Evolutionary conservation across 2,888 invertebrate genomes (phyloP).

Genomic region (Pristionchus entomophagus): DNA sequence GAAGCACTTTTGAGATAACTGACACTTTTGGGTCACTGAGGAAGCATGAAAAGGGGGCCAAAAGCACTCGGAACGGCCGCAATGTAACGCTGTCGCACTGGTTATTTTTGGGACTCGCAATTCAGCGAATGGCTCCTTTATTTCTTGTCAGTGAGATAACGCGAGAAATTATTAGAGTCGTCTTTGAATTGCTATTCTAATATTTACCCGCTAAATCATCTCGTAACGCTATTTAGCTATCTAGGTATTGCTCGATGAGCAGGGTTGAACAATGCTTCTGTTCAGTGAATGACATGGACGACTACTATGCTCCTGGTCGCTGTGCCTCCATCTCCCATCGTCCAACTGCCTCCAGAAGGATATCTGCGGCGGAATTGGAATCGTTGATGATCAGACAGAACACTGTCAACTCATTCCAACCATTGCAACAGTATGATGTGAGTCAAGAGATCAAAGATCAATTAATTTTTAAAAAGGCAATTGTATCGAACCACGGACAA

Average conservation of each 20-base stretch:
- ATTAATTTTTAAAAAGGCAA: no score
- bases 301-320: conserved; percentile 62
- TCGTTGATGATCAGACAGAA: conserved; percentile 90
- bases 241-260: neutral
- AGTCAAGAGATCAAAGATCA: neutral
- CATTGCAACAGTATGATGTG: conserved; percentile 36
- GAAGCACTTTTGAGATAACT: conserved; percentile 3
- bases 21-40: neutral
- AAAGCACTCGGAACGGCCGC: neutral
- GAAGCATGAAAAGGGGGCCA: neutral
- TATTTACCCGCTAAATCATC: neutral
- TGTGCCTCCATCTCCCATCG: conserved; percentile 62
- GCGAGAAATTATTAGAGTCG: neutral
- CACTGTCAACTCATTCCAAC: conserved; percentile 26
- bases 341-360: conserved; percentile 79
- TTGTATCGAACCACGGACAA: neutral
- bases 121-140: no score
- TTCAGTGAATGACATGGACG: conserved; percentile 51
- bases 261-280: neutral
- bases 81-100: neutral
- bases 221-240: neutral
- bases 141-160: no score
- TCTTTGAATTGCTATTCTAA: neutral
- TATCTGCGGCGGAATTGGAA: conserved; percentile 92
- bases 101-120: no score